phyloP scores from a whole-genome alignment of 1,140 invertebrate species.

The Macrobrachium nipponense region DNA sequence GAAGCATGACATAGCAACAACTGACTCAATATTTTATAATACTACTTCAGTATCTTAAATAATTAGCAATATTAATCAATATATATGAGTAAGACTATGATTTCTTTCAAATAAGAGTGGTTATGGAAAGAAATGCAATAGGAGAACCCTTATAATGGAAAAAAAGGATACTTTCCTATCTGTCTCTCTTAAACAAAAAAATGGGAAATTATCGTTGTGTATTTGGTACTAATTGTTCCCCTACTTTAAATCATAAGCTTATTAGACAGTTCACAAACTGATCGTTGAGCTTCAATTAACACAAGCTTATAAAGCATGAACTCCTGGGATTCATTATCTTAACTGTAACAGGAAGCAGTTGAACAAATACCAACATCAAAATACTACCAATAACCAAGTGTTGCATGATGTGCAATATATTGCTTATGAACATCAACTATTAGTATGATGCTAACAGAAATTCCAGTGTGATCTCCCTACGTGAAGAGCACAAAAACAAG shows the following conservation, averaged over 20 bases:
- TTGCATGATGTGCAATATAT: conserved; percentile 49
- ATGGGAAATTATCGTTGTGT: conserved; percentile 21
- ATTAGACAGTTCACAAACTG: conserved; percentile 34
- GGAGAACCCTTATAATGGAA: neutral
- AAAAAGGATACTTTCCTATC: neutral
- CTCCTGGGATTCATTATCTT: conserved; percentile 37
- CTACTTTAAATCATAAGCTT: conserved; percentile 55
- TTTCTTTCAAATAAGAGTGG: no score
- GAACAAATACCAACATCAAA: conserved; percentile 50
- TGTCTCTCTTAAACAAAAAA: neutral
- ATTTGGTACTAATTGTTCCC: conserved; percentile 1
- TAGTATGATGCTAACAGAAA: no score
- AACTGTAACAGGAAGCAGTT: conserved; percentile 55
- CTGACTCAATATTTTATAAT: no score
- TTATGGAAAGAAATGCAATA: no score
- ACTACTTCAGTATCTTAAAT: no score
- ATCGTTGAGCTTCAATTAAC: conserved; percentile 53
- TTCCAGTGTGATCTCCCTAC: no score
- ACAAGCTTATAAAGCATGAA: conserved; percentile 34
- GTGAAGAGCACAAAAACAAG: conserved; percentile 15
- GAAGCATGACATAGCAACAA: no score
- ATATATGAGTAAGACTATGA: no score
- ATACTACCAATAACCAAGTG: conserved; percentile 27
- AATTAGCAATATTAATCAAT: no score
- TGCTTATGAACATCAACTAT: conserved; percentile 51